A percentile compares a stretch with the other conserved stretches of the same genome.
phyloP scores from a whole-genome alignment of 2,797 vertebrate species.

The Muscicapa striata region DNA sequence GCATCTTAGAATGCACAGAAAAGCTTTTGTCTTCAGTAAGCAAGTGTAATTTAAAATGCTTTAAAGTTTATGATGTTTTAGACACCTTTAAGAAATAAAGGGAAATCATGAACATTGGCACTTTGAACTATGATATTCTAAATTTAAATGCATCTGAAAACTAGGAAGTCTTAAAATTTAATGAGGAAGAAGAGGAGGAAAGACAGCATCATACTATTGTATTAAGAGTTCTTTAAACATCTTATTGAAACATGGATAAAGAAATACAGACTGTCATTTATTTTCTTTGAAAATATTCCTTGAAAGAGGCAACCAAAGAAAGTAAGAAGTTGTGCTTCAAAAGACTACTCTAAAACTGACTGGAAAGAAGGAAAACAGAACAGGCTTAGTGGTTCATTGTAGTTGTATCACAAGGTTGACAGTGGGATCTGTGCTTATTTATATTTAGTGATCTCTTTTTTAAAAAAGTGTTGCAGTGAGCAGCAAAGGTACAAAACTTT shows the following conservation, averaged over 20 bases:
- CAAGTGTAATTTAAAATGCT: background rate
- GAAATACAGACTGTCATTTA: background rate
- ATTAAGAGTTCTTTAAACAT: background rate
- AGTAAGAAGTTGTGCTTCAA: background rate
- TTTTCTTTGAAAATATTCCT: slow-evolving; percentile 20
- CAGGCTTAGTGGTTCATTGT: background rate
- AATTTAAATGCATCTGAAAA: background rate
- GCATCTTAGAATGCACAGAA: background rate
- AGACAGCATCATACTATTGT: background rate
- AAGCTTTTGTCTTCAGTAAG: background rate
- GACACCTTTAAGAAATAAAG: background rate
- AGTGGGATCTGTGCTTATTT: background rate
- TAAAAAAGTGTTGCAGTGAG: background rate
- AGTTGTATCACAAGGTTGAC: background rate
- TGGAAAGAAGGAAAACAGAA: background rate
- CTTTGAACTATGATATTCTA: background rate
- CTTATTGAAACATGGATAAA: background rate
- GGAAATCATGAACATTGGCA: background rate
- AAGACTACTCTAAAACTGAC: background rate
- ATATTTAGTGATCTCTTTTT: background rate
- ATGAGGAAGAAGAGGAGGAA: background rate
- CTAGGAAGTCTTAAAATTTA: background rate
- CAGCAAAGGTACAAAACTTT: background rate
- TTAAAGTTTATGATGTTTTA: background rate
- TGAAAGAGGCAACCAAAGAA: background rate